Evolutionary conservation across 2,888 invertebrate genomes (phyloP), one percentile per base, ranked within the genome.

Genomic region (Troides helena): DNA sequence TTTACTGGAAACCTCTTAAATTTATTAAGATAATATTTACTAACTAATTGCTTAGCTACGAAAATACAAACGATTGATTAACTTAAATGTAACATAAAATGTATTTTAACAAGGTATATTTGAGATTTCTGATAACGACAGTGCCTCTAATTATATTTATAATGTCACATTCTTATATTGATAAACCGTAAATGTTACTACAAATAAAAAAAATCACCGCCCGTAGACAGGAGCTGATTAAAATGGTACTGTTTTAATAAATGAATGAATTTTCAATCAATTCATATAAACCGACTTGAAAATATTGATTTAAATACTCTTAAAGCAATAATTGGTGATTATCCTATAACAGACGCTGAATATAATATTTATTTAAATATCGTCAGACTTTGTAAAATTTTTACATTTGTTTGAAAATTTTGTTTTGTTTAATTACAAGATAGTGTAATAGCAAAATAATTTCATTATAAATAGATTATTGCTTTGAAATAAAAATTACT

Each of bases 271-370:
- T 39, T 60, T 39, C 64, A 59, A 30, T 43, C 18, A 43, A 30
- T 53, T 67, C 21, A 67, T 53, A 53, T 30, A 67, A 60, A 60
- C 12, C 60, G 39, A 62, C 36, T 39, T 66, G 62, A 10, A 62
- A 59, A 58, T 62, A 65, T 36, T n/a, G 5, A 62, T 66, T 23
- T 23, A 58, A 23, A 23, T 12, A 12, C 57, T 10, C 23, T 21
- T 58, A 58, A 58, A 1, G 14, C 23, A 23, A 53, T 53, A 1
- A n/a, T 53, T 6, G 3, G 5, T 30, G 1, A 53, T 18, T n/a
- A 53, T 53, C 8, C 53, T 0, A 14, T 17, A 50, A 50, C 14
- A 17, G 50, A 5, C 17, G 3, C 50, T 50, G 50, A 14, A 50
- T 50, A 17, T 1, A 50, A 50, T 18, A 14, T 50, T 50, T 50